Evolutionary conservation across 2,797 vertebrate genomes (phyloP).

Genomic region (Pseudocheirus occidentalis): DNA sequence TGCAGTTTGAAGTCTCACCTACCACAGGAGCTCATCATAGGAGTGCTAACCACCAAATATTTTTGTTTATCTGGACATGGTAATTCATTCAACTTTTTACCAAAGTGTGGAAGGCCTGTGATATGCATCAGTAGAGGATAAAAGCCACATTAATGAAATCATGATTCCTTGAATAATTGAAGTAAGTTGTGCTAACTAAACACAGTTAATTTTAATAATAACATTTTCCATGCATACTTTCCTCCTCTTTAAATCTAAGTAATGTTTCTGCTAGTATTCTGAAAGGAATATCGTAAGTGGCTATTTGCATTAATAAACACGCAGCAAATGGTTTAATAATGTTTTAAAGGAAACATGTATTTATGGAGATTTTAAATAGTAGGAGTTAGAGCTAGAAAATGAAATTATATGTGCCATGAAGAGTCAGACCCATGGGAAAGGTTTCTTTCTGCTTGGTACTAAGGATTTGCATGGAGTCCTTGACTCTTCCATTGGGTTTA

Average conservation of each 20-base stretch:
- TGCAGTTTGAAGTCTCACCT: background rate
- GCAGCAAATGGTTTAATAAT: slow-evolving; percentile 62
- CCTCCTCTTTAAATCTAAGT: slow-evolving; percentile 68
- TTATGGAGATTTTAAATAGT: slow-evolving; percentile 68
- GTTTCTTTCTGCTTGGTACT: background rate
- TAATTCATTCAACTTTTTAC: background rate
- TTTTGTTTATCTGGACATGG: background rate
- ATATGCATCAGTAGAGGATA: background rate
- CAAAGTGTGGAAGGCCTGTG: background rate
- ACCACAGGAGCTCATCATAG: background rate
- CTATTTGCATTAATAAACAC: slow-evolving; percentile 64
- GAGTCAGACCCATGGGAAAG: slow-evolving; percentile 28
- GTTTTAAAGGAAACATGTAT: slow-evolving; percentile 61
- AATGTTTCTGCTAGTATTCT: slow-evolving; percentile 47
- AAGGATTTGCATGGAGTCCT: background rate
- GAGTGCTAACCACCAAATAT: background rate
- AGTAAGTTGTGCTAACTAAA: slow-evolving; percentile 40
- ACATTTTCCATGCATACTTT: slow-evolving; percentile 37
- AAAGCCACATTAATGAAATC: background rate
- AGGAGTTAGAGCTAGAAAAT: slow-evolving; percentile 59
- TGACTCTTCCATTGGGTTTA: background rate
- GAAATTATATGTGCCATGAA: slow-evolving; percentile 57
- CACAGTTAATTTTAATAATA: slow-evolving; percentile 52
- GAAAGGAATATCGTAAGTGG: slow-evolving; percentile 54
- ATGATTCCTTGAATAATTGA: background rate